Percentiles rank a stretch among this genome's conserved stretches.
Evolutionary conservation across 2,888 invertebrate species (phyloP).

Genomic region (Xylocampa areola): DNA sequence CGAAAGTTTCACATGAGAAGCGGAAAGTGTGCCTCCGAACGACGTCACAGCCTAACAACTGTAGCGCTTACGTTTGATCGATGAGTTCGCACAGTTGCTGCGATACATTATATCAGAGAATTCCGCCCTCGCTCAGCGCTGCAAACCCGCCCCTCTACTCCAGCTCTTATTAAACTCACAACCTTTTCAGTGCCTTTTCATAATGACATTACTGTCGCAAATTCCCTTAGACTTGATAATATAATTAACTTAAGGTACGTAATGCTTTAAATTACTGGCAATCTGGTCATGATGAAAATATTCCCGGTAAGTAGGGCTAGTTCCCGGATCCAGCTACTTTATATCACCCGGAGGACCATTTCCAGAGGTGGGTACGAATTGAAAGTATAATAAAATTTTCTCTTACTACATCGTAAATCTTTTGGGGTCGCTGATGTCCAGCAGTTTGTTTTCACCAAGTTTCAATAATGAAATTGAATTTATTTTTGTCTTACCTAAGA

Average conservation of each 20-base stretch:
- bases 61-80: constrained; percentile 77
- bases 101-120: constrained; percentile 74
- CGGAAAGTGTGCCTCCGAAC: constrained; percentile 57
- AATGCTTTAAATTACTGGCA: constrained; percentile 73
- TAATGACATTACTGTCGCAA: constrained; percentile 76
- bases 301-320: constrained; percentile 58
- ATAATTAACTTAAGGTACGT: constrained; percentile 75
- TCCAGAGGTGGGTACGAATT: constrained; percentile 69
- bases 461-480: constrained; percentile 56
- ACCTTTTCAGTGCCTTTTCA: constrained; percentile 72
- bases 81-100: constrained; percentile 77
- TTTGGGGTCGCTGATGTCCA: constrained; percentile 70
- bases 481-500: constrained; percentile 29
- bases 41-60: constrained; percentile 52
- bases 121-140: constrained; percentile 59
- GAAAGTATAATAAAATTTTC: constrained; percentile 80
- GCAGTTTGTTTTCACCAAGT: constrained; percentile 69
- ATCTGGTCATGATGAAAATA: constrained; percentile 68
- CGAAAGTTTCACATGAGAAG: constrained; percentile 63
- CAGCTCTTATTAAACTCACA: constrained; percentile 71
- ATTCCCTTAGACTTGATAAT: constrained; percentile 73
- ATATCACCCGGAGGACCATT: constrained; percentile 66
- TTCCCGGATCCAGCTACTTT: constrained; percentile 54
- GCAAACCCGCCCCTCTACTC: constrained; percentile 53
- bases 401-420: constrained; percentile 77